Conservation (phyloP, 1,140 invertebrate genomes). For the Macrobrachium nipponense region DNA sequence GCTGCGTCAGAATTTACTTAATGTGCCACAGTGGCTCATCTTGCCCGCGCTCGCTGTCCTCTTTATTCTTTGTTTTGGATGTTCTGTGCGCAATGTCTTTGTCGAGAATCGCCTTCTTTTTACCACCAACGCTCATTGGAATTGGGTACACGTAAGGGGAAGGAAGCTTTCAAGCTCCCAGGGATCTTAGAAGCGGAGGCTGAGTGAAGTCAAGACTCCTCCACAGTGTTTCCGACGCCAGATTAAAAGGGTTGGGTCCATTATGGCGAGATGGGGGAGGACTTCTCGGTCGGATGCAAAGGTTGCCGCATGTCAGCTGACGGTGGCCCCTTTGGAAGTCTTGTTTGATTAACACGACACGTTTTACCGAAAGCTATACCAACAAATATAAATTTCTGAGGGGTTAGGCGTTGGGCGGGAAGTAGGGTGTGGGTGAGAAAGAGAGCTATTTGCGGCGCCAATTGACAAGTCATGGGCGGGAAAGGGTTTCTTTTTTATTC, state of each 20-base stretch:
- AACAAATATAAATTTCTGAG: too few species aligned
- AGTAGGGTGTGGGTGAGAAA: too few species aligned
- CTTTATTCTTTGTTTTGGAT: background rate
- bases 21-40: background rate
- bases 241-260: slow-evolving; percentile 57
- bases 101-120: too few species aligned
- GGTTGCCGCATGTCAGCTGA: slow-evolving; percentile 46
- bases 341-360: slow-evolving; percentile 9
- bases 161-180: background rate
- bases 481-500: background rate
- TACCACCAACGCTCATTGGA: too few species aligned
- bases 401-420: too few species aligned
- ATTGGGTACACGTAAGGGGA: background rate
- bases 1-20: slow-evolving; percentile 30
- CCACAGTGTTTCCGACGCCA: slow-evolving; percentile 45
- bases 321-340: background rate
- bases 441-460: background rate
- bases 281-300: slow-evolving; percentile 41
- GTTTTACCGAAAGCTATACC: background rate
- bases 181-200: background rate
- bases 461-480: background rate
- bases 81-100: too few species aligned
- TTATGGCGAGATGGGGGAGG: slow-evolving; percentile 53
- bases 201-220: slow-evolving; percentile 13
- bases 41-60: too few species aligned